A percentile compares a stretch with the other conserved stretches of the same genome.
Conservation (phyloP, 53 echinoderm and acorn worm genomes). For the Antedon mediterranea region DNA sequence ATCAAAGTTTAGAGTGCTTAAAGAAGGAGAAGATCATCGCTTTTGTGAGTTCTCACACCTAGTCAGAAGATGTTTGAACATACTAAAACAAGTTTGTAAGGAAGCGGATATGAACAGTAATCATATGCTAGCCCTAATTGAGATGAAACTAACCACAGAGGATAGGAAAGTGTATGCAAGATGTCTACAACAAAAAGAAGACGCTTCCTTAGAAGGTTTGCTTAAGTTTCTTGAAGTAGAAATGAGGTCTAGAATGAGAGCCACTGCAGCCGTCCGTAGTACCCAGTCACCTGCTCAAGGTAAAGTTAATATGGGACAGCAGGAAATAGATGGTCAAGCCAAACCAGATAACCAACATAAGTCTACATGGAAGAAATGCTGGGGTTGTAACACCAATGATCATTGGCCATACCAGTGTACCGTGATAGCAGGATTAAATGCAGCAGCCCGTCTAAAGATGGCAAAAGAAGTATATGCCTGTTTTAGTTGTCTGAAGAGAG, state of each 20-base stretch:
- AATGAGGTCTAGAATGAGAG: conserved; percentile 34
- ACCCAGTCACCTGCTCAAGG: too few species aligned
- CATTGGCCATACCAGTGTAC: conserved; percentile 49
- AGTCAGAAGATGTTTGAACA: too few species aligned
- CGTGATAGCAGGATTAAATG: conserved; percentile 2
- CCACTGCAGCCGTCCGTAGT: conserved; percentile 28
- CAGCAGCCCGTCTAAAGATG: conserved; percentile 2
- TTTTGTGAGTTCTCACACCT: too few species aligned
- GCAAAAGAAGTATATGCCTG: conserved; percentile 31
- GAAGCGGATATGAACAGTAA: conserved; percentile 15
- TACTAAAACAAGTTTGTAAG: too few species aligned
- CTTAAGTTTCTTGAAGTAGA: conserved; percentile 28
- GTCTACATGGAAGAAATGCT: conserved; percentile 19
- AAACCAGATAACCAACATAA: too few species aligned
- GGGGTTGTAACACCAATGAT: conserved; percentile 22
- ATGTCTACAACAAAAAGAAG: conserved; percentile 7
- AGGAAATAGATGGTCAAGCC: too few species aligned
- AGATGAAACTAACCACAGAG: conserved; percentile 15
- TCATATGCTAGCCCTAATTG: conserved; percentile 22
- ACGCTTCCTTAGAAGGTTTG: conserved; percentile 9
- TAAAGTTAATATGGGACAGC: too few species aligned
- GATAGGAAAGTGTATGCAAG: conserved; percentile 19
- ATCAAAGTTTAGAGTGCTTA: too few species aligned
- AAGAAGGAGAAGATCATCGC: not conserved
- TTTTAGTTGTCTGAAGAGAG: conserved; percentile 52